Evolutionary conservation across 2,797 vertebrate species (phyloP).

Genomic region (Melanotaenia pygmaea): DNA sequence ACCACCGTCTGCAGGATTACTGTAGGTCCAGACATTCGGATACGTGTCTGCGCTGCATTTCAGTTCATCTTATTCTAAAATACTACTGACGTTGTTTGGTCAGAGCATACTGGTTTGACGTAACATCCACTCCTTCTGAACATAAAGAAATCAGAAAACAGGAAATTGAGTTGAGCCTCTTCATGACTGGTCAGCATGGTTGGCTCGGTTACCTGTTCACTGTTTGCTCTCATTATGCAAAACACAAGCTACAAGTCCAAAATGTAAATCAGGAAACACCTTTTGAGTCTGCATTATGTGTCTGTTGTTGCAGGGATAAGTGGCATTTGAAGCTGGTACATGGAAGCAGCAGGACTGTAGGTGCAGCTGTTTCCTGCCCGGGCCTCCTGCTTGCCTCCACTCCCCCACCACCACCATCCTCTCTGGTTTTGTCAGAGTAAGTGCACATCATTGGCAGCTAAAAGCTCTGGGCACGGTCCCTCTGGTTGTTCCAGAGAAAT

Average conservation of each 20-base stretch:
- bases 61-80: too few relatives aligned
- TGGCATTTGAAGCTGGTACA: conserved; percentile 50
- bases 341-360: conserved; percentile 52
- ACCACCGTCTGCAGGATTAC: too few relatives aligned
- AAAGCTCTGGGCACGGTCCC: conserved; percentile 82
- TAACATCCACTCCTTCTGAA: too few relatives aligned
- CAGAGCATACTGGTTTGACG: too few relatives aligned
- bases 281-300: conserved; percentile 58
- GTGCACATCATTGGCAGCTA: conserved; percentile 84
- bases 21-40: too few relatives aligned
- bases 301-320: conserved; percentile 52
- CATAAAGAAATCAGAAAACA: too few relatives aligned
- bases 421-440: conserved; percentile 78
- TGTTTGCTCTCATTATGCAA: too few relatives aligned
- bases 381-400: conserved; percentile 52
- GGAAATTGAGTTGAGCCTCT: neutral
- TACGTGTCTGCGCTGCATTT: too few relatives aligned
- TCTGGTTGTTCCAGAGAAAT: conserved; percentile 92
- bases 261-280: neutral
- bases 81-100: too few relatives aligned
- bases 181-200: neutral
- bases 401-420: conserved; percentile 6
- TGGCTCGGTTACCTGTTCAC: neutral
- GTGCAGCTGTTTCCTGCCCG: conserved; percentile 83
- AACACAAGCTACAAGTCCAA: conserved; percentile 6